Evolutionary conservation across 2,888 invertebrate genomes (phyloP), one percentile per base, ranked within the genome.

Genomic region (Chymomyza procnemis): DNA sequence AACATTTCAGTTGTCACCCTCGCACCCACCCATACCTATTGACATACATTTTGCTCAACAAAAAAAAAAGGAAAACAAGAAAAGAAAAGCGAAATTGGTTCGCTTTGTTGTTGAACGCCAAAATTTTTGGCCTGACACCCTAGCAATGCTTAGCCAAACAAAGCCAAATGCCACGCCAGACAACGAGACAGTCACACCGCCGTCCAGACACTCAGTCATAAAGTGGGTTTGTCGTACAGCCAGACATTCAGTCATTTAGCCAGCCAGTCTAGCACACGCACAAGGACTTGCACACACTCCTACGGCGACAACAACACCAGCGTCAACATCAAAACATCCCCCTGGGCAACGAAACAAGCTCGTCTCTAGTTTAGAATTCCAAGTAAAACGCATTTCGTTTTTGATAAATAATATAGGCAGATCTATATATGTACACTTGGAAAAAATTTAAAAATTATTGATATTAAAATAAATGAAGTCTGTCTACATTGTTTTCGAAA

Each of bases 401-500:
- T 71, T 59, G 61, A 76, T 84, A 76, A 80, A 81, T 80, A 79
- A 74, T 76, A 61, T 72, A 78, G 64, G 46, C 52, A 67, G 70
- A 70, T 63, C 63, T 61, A 62, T 67, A 26, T 58, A 48, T 62
- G 34, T 65, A 67, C 54, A 64, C 52, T 58, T 30, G 56, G 58
- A 61, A 26, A 26, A 26, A 26, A 26, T 3, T 3, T 6, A 9
- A 41, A 34, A 34, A 34, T 41, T 3, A 26, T 26, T 26, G 26
- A 8, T 9, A 12, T 2, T 2, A 41, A 12, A 41, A 41, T 14
- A 41, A 34, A 34, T 26, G 6, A 26, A 26, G n/a, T n/a, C n/a
- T n/a, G n/a, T n/a, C n/a, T n/a, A n/a, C n/a, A n/a, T n/a, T n/a
- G n/a, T n/a, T n/a, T n/a, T n/a, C n/a, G n/a, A n/a, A n/a, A n/a